phyloP scores from a whole-genome alignment of 1,140 invertebrate species.

The Drosophila nigromelanica region DNA sequence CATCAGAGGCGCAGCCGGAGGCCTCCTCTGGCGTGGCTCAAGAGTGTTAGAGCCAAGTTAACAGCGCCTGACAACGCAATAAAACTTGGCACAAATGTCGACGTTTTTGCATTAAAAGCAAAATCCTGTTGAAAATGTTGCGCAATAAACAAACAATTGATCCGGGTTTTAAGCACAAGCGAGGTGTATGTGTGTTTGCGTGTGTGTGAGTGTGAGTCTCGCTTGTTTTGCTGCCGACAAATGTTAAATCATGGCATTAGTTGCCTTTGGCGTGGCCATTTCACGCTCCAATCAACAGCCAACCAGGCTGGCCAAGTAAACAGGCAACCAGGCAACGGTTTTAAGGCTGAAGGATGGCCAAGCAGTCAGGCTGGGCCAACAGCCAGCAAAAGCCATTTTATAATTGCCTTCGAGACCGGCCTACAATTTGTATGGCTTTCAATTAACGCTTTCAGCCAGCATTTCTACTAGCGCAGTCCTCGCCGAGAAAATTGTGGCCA shows the following conservation, averaged over 20 bases:
- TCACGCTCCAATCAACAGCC: conserved; percentile 68
- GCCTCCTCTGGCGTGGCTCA: not conserved
- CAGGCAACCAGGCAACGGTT: not conserved
- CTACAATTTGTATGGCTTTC: conserved; percentile 79
- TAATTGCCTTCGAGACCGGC: conserved; percentile 68
- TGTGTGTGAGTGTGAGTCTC: conserved; percentile 12
- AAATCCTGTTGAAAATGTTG: conserved; percentile 73
- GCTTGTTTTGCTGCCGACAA: conserved; percentile 19
- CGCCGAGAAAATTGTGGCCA: conserved; percentile 39
- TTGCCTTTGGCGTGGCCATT: conserved; percentile 49
- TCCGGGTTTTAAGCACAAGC: conserved; percentile 40
- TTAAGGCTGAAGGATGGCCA: conserved; percentile 1
- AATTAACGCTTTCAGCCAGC: conserved; percentile 60
- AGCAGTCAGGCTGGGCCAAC: not conserved
- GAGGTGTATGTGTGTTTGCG: conserved; percentile 4
- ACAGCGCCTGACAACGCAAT: conserved; percentile 29
- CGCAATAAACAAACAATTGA: conserved; percentile 79
- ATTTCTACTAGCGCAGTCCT: conserved; percentile 35
- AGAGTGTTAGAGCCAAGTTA: conserved; percentile 3
- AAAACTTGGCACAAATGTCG: conserved; percentile 49
- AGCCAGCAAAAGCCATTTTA: conserved; percentile 57
- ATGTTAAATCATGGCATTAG: conserved; percentile 52
- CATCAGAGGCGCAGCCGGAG: conserved; percentile 3
- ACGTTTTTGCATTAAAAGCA: conserved; percentile 62
- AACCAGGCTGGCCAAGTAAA: conserved; percentile 5